phyloP scores from a whole-genome alignment of 2,797 vertebrate species.

The Sebastes iracundus region DNA sequence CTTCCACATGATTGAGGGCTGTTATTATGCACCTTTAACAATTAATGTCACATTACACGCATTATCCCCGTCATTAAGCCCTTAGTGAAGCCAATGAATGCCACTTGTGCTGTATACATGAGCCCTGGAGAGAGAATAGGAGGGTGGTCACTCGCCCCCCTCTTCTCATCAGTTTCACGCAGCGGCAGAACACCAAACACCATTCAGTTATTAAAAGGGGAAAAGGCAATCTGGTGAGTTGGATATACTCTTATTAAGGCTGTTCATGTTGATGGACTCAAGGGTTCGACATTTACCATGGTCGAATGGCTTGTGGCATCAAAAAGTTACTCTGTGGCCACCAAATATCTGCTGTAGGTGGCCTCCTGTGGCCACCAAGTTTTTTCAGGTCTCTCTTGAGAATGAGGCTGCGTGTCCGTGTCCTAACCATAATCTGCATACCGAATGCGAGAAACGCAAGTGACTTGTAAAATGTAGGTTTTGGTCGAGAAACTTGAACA shows the following conservation, averaged over 20 bases:
- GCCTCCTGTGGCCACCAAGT: too few species aligned
- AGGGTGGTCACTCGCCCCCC: constrained; percentile 67
- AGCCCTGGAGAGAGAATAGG: constrained; percentile 63
- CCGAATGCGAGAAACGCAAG: too few species aligned
- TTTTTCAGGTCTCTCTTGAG: too few species aligned
- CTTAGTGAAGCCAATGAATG: constrained; percentile 83
- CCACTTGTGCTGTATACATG: constrained; percentile 85
- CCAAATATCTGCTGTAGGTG: too few species aligned
- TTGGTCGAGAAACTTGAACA: too few species aligned
- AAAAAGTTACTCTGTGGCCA: too few species aligned
- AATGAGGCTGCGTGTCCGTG: too few species aligned
- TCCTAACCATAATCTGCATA: too few species aligned
- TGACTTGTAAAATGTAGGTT: too few species aligned
- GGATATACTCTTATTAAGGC: constrained; percentile 15
- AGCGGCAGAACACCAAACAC: constrained; percentile 54
- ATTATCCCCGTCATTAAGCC: constrained; percentile 86
- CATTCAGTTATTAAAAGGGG: constrained; percentile 55
- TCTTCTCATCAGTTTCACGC: constrained; percentile 71
- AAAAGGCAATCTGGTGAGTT: constrained; percentile 49
- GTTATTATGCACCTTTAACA: constrained; percentile 87
- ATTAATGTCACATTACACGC: constrained; percentile 88
- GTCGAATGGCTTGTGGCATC: too few species aligned
- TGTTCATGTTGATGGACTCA: constrained; percentile 1
- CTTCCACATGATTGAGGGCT: constrained; percentile 85
- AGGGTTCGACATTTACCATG: too few species aligned